A percentile compares a stretch with the other conserved stretches of the same genome.
These are phyloP conservation scores for Heliconius charithonia DNA, from an alignment of 2,888 invertebrate species.

Conservation along the genomic window DNA sequence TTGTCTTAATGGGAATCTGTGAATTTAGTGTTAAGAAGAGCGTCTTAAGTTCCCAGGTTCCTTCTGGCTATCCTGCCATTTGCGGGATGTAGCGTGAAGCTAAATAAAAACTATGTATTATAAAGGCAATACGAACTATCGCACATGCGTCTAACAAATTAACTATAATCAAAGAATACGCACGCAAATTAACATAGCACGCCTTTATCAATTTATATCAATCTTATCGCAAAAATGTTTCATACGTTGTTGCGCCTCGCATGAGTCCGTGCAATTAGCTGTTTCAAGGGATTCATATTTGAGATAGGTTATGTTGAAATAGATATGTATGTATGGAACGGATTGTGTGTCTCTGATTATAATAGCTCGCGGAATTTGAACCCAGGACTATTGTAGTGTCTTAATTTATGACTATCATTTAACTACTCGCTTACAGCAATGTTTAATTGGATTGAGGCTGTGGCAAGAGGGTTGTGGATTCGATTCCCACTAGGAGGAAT, in stretches of 20 bases:
- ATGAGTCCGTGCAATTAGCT: constrained; percentile 23
- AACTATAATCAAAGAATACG: constrained; percentile 15
- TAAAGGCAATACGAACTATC: neutral
- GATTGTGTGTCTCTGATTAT: neutral
- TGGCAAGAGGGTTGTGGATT: too few species aligned
- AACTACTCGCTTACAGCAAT: too few species aligned
- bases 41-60: too few species aligned
- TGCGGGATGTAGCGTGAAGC: too few species aligned
- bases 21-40: too few species aligned
- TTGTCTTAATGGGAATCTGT: too few species aligned
- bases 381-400: neutral
- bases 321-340: neutral
- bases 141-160: neutral
- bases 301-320: neutral
- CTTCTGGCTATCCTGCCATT: too few species aligned
- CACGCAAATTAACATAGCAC: constrained; percentile 21
- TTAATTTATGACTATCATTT: too few species aligned
- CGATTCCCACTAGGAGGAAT: too few species aligned
- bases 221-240: constrained; percentile 15
- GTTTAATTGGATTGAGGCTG: too few species aligned
- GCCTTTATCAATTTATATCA: constrained; percentile 17
- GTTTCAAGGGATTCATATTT: neutral
- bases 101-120: neutral
- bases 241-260: constrained; percentile 25
- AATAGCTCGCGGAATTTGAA: neutral